Evolutionary conservation across 1,140 invertebrate genomes (phyloP), one percentile per base, ranked within the genome.

Genomic region (Drosophila takahashii): DNA sequence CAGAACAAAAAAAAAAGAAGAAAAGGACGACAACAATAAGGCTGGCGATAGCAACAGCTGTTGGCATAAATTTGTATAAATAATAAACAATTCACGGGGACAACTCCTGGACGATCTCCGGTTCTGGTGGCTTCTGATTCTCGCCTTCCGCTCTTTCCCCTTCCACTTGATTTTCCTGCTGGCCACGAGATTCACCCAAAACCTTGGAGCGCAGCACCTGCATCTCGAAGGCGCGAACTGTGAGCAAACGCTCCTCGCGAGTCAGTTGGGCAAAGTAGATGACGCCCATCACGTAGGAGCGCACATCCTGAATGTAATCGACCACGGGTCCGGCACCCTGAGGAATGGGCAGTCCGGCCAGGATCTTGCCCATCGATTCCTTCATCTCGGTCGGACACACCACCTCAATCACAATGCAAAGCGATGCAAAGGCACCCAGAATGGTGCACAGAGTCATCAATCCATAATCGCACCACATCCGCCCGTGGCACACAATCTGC

Each of bases 51-150:
- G 56, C 67, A 80, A 67, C 81, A 87, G 81, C 77, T 86, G 81
- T 71, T 81, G 69, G 78, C 81, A 86, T 87, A 87, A 85, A 81
- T 81, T 86, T 85, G 67, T 87, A 66, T 81, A 71, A 71, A 86
- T 65, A 81, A 85, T 86, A 85, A 86, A 86, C 81, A 85, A 81
- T 86, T 85, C 67, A 84, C 77, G 78, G 56, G 66, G 45, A 26
- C 44, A 42, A 45, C 67, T 57, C 39, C 16, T 32, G 22, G 29
- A 64, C 16, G 36, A 18, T 16, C 15, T 42, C 37, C 37, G 39
- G 13, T 8, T 61, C 22, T n/a, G 61, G 1, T 1, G 47, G 10
- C 8, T 32, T 32, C 9, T 45, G 16, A 22, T 22, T 18, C 42
- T 45, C 9, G 18, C 1, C 18, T 18, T 18, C 11, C 39, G 13